Percentiles rank a stretch among this genome's conserved stretches.
These are phyloP conservation scores for Dynastes maya DNA, from an alignment of 2,888 invertebrate genomes.

Conservation along the genomic window DNA sequence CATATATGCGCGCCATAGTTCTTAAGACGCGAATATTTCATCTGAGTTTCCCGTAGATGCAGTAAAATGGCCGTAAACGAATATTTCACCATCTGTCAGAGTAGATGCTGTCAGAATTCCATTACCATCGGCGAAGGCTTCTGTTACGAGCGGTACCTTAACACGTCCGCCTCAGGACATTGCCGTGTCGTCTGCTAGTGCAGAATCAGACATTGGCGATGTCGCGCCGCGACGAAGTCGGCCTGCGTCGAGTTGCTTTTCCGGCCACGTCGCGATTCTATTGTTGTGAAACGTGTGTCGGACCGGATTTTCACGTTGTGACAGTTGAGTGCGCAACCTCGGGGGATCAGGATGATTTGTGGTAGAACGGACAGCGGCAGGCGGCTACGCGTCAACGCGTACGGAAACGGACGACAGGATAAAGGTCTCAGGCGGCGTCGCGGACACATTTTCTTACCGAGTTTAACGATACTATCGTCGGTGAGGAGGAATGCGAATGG, in stretches of 20 bases:
- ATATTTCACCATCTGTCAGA: conserved; percentile 35
- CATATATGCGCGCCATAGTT: background rate
- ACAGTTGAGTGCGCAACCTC: conserved; percentile 67
- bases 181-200: background rate
- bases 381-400: conserved; percentile 38
- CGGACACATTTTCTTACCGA: conserved; percentile 36
- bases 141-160: conserved; percentile 6
- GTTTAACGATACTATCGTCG: conserved; percentile 35
- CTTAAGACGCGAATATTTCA: conserved; percentile 7
- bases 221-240: background rate
- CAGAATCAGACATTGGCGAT: conserved; percentile 24
- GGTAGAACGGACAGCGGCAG: conserved; percentile 61
- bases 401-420: conserved; percentile 14
- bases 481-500: background rate
- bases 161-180: conserved; percentile 18
- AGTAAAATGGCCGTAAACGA: background rate
- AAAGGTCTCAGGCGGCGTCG: conserved; percentile 24
- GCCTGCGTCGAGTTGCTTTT: conserved; percentile 59
- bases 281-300: conserved; percentile 62
- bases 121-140: conserved; percentile 26
- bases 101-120: conserved; percentile 26
- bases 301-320: conserved; percentile 64
- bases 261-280: conserved; percentile 70
- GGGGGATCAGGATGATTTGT: conserved; percentile 64
- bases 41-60: background rate